Evolutionary conservation across 2,888 invertebrate species (phyloP).

Genomic region (Euproctis similis): DNA sequence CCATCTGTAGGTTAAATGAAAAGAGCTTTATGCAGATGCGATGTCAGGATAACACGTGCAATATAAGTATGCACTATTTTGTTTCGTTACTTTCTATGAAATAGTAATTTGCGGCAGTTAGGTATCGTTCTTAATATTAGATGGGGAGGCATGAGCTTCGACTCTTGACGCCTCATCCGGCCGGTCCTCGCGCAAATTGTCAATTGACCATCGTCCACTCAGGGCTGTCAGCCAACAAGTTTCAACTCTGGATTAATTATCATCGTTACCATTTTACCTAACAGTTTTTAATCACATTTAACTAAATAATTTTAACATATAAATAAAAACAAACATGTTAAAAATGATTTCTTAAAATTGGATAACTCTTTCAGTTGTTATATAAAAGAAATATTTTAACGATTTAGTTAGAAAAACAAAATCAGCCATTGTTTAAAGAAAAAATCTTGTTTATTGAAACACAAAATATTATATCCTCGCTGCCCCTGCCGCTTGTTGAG

Average conservation of each 20-base stretch:
- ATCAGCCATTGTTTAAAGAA: too few relatives aligned
- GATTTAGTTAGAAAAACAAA: too few relatives aligned
- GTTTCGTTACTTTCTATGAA: conserved; percentile 36
- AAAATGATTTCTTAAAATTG: too few relatives aligned
- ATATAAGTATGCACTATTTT: conserved; percentile 12
- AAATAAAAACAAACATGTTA: too few relatives aligned
- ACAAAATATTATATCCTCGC: neutral
- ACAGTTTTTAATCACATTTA: too few relatives aligned
- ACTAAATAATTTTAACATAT: too few relatives aligned
- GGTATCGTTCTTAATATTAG: conserved; percentile 51
- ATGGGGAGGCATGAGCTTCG: conserved; percentile 58
- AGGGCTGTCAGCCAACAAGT: conserved; percentile 54
- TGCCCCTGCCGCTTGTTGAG: conserved; percentile 8
- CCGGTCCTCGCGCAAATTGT: conserved; percentile 62
- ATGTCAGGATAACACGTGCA: conserved; percentile 3
- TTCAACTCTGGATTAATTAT: conserved; percentile 35
- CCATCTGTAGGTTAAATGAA: too few relatives aligned
- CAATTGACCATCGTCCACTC: conserved; percentile 58
- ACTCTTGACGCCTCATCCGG: conserved; percentile 68
- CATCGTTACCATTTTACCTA: too few relatives aligned
- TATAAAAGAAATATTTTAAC: too few relatives aligned
- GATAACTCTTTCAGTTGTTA: too few relatives aligned
- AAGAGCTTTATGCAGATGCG: too few relatives aligned
- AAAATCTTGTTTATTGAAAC: too few relatives aligned
- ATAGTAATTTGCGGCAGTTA: conserved; percentile 38